These are phyloP conservation scores for Scaptomyza polygonia DNA, from an alignment of 2,888 invertebrate species.

Conservation along the genomic window DNA sequence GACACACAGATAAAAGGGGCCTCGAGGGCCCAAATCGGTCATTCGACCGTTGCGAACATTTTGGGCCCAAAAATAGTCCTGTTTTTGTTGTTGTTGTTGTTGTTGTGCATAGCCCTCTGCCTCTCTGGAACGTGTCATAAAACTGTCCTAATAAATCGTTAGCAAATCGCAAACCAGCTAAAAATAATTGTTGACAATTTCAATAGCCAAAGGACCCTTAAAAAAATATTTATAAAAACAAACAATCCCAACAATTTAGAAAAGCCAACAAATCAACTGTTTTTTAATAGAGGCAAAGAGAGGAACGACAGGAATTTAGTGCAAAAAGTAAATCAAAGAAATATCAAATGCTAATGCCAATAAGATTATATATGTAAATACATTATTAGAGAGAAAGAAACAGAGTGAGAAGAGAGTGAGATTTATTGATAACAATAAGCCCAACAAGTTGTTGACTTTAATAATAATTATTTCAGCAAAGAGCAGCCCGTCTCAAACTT, in stretches of 20 bases:
- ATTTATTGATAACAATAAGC: constrained; percentile 1
- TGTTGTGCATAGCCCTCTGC: not conserved
- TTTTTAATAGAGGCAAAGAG: not conserved
- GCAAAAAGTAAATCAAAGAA: too few species aligned
- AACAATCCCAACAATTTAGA: too few species aligned
- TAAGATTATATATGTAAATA: too few species aligned
- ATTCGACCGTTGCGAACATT: constrained; percentile 21
- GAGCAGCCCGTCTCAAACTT: too few species aligned
- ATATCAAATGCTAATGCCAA: too few species aligned
- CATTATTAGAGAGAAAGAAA: not conserved
- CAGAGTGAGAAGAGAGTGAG: not conserved
- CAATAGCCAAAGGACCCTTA: not conserved
- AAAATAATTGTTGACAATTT: constrained; percentile 48
- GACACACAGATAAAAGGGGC: constrained; percentile 40
- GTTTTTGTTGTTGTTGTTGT: not conserved
- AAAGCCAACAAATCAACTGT: constrained; percentile 9
- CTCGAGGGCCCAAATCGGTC: constrained; percentile 7
- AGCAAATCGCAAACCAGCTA: constrained; percentile 57
- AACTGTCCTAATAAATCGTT: constrained; percentile 59
- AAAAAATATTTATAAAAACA: too few species aligned
- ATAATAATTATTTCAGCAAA: too few species aligned
- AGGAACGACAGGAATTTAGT: too few species aligned
- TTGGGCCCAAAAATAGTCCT: constrained; percentile 33
- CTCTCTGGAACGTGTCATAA: constrained; percentile 48
- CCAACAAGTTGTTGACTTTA: constrained; percentile 13